Percentiles rank a stretch among this genome's conserved stretches.
Conservation (phyloP, 2,113 vertebrate genomes). For the Sinocyclocheilus maitianheensis region DNA sequence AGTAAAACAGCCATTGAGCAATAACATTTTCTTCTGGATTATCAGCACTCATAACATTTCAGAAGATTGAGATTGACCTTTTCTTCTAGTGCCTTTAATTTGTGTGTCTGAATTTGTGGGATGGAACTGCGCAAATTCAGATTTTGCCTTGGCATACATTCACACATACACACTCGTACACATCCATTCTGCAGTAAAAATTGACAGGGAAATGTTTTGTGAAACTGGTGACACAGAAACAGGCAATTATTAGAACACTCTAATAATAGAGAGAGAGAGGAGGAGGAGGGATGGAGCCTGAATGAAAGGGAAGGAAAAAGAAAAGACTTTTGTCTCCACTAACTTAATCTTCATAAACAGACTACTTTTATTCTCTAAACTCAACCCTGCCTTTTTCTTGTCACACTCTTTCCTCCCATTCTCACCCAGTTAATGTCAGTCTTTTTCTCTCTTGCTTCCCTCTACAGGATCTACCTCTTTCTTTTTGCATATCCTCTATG, state of each 20-base stretch:
- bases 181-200: slow-evolving; percentile 29
- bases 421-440: slow-evolving; percentile 30
- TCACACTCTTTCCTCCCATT: slow-evolving; percentile 19
- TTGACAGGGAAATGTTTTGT: slow-evolving; percentile 45
- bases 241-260: slow-evolving; percentile 53
- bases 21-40: neutral
- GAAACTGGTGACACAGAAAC: slow-evolving; percentile 56
- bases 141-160: neutral
- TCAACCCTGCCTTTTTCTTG: slow-evolving; percentile 12
- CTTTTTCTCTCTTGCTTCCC: neutral
- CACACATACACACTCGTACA: slow-evolving; percentile 4
- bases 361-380: slow-evolving; percentile 22
- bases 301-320: neutral
- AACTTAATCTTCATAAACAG: slow-evolving; percentile 31
- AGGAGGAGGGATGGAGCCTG: slow-evolving; percentile 1
- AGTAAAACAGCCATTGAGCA: neutral
- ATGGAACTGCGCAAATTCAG: neutral
- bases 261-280: slow-evolving; percentile 37
- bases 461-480: neutral
- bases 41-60: slow-evolving; percentile 20
- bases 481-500: neutral
- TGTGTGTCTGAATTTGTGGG: slow-evolving; percentile 1
- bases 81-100: slow-evolving; percentile 39
- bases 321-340: slow-evolving; percentile 32
- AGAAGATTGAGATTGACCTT: slow-evolving; percentile 38